These are phyloP conservation scores for Agrilus planipennis DNA, from an alignment of 1,140 invertebrate species.

Conservation along the genomic window DNA sequence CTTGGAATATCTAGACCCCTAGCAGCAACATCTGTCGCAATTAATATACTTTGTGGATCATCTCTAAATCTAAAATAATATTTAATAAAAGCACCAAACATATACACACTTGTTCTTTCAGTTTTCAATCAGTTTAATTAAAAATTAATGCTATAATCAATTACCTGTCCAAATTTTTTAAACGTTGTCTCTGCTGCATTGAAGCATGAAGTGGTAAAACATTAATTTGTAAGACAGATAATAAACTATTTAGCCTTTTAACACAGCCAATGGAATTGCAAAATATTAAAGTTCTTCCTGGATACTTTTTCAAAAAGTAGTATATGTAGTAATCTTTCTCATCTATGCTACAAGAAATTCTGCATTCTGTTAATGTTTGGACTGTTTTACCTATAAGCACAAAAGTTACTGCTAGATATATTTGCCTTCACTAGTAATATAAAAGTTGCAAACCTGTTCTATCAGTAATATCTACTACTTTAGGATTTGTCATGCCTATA, in stretches of 20 bases:
- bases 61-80: slow-evolving; percentile 56
- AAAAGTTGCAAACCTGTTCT: slow-evolving; percentile 39
- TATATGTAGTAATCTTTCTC: slow-evolving; percentile 91
- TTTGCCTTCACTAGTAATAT: neutral
- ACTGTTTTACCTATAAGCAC: slow-evolving; percentile 58
- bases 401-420: neutral
- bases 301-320: slow-evolving; percentile 77
- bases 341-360: slow-evolving; percentile 61
- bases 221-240: slow-evolving; percentile 63
- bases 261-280: slow-evolving; percentile 95
- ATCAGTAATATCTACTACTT: slow-evolving; percentile 87
- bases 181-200: slow-evolving; percentile 88
- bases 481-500: slow-evolving; percentile 76
- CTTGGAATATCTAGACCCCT: slow-evolving; percentile 91
- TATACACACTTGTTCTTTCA: neutral
- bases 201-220: slow-evolving; percentile 84
- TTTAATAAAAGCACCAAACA: neutral
- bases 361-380: slow-evolving; percentile 68
- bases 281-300: slow-evolving; percentile 89
- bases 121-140: neutral
- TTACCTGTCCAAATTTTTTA: slow-evolving; percentile 86
- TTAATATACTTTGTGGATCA: slow-evolving; percentile 60
- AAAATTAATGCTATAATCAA: neutral
- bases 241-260: slow-evolving; percentile 67
- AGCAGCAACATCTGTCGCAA: slow-evolving; percentile 96